These are phyloP conservation scores for Cephus rjabovi DNA, from an alignment of 2,888 invertebrate species.

Conservation along the genomic window DNA sequence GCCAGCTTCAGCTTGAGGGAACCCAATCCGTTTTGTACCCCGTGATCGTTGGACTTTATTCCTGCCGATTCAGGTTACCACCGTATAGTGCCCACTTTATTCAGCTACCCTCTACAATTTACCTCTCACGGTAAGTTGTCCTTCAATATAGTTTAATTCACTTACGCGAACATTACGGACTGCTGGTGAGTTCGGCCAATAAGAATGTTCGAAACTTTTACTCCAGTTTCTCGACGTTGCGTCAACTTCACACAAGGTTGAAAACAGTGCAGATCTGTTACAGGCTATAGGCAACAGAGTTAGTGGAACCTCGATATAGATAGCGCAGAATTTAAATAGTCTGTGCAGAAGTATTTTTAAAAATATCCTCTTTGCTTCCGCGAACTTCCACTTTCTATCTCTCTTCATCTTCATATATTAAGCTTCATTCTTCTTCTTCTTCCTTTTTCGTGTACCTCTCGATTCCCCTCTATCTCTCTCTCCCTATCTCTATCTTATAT, in stretches of 20 bases:
- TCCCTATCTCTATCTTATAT: neutral
- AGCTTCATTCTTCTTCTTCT: constrained; percentile 14
- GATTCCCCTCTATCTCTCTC: constrained; percentile 12
- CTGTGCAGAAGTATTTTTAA: neutral
- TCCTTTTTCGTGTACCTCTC: constrained; percentile 1
- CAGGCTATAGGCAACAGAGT: neutral
- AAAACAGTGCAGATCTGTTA: neutral
- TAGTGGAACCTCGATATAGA: neutral
- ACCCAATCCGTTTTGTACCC: neutral
- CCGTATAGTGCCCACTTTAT: neutral
- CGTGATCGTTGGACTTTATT: neutral
- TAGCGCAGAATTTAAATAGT: neutral
- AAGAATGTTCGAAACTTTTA: neutral
- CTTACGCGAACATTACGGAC: neutral
- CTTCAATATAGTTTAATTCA: neutral
- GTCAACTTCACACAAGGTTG: neutral
- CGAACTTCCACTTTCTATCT: neutral
- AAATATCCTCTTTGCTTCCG: neutral
- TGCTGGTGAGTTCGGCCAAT: neutral
- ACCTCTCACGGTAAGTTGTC: neutral
- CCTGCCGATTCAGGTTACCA: neutral
- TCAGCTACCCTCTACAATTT: neutral
- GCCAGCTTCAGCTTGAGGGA: neutral
- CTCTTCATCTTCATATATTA: constrained; percentile 21
- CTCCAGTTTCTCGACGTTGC: neutral